These are phyloP conservation scores for Porites rus DNA, from an alignment of 92 coral and sea anemone genomes.

Conservation along the genomic window DNA sequence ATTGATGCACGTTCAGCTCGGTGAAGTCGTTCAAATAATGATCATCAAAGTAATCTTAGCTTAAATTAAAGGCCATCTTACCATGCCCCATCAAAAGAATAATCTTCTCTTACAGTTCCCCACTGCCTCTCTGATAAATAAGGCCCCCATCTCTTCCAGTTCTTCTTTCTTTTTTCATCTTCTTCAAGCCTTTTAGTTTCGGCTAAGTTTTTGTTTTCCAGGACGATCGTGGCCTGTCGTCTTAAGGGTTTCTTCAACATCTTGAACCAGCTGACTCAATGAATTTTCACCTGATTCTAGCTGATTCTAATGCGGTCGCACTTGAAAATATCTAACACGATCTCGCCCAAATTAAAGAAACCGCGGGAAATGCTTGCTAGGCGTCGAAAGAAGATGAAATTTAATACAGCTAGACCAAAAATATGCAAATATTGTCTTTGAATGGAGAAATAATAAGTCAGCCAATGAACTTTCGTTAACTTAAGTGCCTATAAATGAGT, in stretches of 20 bases:
- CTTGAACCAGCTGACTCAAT: background rate
- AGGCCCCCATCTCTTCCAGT: slow-evolving; percentile 99
- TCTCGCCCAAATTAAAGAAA: background rate
- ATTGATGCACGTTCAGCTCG: background rate
- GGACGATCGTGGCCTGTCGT: slow-evolving; percentile 67
- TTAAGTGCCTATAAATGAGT: too few species aligned
- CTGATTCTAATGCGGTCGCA: background rate
- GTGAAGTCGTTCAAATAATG: background rate
- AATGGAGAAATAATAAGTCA: background rate
- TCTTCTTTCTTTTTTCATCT: slow-evolving; percentile 78
- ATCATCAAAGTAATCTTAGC: too few species aligned
- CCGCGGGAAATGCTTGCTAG: background rate
- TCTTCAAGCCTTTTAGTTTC: slow-evolving; percentile 84
- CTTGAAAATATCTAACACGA: background rate
- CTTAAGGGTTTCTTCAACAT: slow-evolving; percentile 63
- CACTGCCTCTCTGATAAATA: slow-evolving; percentile 97
- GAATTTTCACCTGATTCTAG: background rate
- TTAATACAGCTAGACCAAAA: background rate
- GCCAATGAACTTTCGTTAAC: slow-evolving; percentile 3
- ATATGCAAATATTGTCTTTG: slow-evolving; percentile 16
- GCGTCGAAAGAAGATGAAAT: slow-evolving; percentile 1
- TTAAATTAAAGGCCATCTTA: slow-evolving; percentile 11
- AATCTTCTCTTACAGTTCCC: slow-evolving; percentile 99
- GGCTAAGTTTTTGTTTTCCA: slow-evolving; percentile 74
- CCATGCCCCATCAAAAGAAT: slow-evolving; percentile 94